phyloP scores from a whole-genome alignment of 2,113 vertebrate species.

The Thamnaconus septentrionalis region DNA sequence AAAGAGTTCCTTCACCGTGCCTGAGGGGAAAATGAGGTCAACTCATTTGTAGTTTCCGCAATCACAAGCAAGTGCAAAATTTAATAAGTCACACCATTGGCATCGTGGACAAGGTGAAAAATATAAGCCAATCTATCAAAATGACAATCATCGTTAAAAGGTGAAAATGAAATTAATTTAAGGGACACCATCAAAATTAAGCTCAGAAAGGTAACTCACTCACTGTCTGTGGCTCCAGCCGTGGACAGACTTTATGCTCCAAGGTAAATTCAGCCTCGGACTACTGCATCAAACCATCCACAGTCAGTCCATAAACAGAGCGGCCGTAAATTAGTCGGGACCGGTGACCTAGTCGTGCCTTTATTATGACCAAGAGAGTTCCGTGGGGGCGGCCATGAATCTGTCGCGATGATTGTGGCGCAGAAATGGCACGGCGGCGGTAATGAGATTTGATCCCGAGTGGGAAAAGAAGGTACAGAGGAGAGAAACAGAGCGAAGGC shows the following conservation, averaged over 20 bases:
- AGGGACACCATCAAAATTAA: too few relatives aligned
- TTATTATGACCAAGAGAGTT: constrained; percentile 21
- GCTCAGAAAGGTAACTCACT: too few relatives aligned
- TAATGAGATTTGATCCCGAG: constrained; percentile 33
- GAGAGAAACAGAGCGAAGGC: constrained; percentile 8
- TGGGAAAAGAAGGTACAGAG: constrained; percentile 12
- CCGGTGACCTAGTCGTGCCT: constrained; percentile 23
- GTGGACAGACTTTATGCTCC: not conserved
- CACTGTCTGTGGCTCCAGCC: too few relatives aligned
- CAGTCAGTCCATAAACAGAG: constrained; percentile 21
- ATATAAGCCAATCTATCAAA: too few relatives aligned
- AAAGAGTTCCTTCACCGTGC: too few relatives aligned
- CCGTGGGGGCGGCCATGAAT: constrained; percentile 46
- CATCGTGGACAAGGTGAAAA: too few relatives aligned
- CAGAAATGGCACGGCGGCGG: constrained; percentile 26
- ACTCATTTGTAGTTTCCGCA: too few relatives aligned
- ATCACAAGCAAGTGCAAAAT: too few relatives aligned
- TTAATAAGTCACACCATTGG: too few relatives aligned
- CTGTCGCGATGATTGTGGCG: constrained; percentile 36
- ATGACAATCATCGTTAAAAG: too few relatives aligned
- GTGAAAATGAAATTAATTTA: too few relatives aligned
- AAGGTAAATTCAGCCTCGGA: not conserved
- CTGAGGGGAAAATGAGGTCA: too few relatives aligned
- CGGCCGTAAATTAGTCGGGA: constrained; percentile 36
- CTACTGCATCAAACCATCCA: constrained; percentile 26